Conservation (phyloP, 1,140 invertebrate species). For the Drosophila seguyi region DNA sequence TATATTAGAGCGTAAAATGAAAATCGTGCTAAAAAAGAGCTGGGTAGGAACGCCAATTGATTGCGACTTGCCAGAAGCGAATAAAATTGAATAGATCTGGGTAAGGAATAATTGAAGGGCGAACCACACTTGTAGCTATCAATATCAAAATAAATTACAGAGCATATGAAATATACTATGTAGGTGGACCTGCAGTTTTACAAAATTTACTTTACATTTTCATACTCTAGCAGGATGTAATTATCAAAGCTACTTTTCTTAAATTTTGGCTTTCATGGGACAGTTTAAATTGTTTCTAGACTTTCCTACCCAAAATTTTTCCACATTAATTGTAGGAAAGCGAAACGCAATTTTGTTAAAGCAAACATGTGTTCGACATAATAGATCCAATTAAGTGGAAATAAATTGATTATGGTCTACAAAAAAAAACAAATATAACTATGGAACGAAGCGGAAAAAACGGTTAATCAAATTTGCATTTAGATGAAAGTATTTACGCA, state of each 20-base stretch:
- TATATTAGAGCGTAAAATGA: conserved; percentile 61
- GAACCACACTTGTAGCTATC: conserved; percentile 25
- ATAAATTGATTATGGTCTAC: conserved; percentile 57
- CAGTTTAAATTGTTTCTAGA: background rate
- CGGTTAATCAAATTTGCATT: conserved; percentile 83
- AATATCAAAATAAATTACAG: conserved; percentile 51
- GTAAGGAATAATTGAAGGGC: background rate
- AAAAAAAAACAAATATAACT: conserved; percentile 26
- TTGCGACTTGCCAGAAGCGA: conserved; percentile 4
- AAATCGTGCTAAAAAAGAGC: conserved; percentile 33
- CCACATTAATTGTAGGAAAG: background rate
- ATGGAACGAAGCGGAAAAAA: conserved; percentile 37
- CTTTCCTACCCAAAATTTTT: background rate
- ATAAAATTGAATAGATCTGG: background rate
- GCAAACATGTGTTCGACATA: conserved; percentile 33
- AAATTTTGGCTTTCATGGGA: background rate
- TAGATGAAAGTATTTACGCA: conserved; percentile 74
- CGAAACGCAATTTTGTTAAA: conserved; percentile 2
- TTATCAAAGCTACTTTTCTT: background rate
- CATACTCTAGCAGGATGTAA: background rate
- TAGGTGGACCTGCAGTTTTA: conserved; percentile 4
- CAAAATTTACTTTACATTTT: background rate
- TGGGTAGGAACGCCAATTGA: conserved; percentile 10
- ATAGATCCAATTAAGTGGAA: conserved; percentile 54
- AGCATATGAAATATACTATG: conserved; percentile 1